Evolutionary conservation across 2,113 vertebrate species (phyloP).

Genomic region (Pseudopipra pipra): DNA sequence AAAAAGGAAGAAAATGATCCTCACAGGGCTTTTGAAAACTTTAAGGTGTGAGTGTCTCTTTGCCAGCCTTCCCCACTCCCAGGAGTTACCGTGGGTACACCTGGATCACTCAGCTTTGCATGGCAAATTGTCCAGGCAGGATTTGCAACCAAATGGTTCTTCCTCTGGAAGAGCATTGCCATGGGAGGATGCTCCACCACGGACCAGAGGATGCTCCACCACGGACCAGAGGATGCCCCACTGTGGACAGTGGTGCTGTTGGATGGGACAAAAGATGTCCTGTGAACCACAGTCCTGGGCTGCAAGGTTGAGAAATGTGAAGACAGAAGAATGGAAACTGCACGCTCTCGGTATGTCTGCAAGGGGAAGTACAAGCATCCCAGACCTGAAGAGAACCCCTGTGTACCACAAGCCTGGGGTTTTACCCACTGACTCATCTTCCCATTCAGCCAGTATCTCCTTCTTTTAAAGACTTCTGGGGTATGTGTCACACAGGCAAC

Average conservation of each 20-base stretch:
- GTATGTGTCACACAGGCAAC: neutral
- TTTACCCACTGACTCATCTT: slow-evolving; percentile 56
- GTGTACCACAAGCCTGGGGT: neutral
- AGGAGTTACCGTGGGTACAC: neutral
- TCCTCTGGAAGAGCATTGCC: neutral
- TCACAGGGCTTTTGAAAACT: accelerated
- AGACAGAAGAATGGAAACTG: neutral
- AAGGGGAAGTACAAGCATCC: slow-evolving; percentile 12
- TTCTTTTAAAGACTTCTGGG: neutral
- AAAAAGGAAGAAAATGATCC: neutral
- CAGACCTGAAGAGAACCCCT: neutral
- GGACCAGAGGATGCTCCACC: accelerated
- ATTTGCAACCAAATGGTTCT: neutral
- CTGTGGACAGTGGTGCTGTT: neutral
- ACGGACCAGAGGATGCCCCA: neutral
- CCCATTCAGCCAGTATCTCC: neutral
- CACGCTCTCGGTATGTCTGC: neutral
- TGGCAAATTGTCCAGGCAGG: neutral
- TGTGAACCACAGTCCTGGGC: neutral
- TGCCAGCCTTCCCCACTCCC: neutral
- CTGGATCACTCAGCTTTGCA: neutral
- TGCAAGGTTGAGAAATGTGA: neutral
- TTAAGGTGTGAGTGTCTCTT: neutral
- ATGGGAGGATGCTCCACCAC: neutral
- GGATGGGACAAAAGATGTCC: neutral